phyloP scores from a whole-genome alignment of 2,113 vertebrate genomes.

The Zapus hudsonius region DNA sequence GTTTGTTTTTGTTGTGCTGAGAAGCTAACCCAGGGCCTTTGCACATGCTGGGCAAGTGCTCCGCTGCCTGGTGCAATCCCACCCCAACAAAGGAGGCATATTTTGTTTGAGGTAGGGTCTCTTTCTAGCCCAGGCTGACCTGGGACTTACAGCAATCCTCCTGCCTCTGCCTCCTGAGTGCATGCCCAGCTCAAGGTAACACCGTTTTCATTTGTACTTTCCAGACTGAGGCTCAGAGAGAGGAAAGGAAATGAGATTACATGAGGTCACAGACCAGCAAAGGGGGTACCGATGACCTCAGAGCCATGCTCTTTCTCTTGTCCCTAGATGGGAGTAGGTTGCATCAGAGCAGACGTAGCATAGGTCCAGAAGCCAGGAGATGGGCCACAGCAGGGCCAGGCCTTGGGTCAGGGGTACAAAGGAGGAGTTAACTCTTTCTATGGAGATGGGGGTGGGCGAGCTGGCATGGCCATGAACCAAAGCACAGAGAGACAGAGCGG shows the following conservation, averaged over 20 bases:
- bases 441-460: not conserved
- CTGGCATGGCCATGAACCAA: not conserved
- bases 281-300: not conserved
- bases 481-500: not conserved
- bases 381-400: not conserved
- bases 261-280: not conserved
- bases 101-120: not conserved
- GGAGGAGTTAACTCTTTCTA: not conserved
- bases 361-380: not conserved
- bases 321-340: not conserved
- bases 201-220: not conserved
- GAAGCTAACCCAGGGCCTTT: not conserved
- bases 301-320: not conserved
- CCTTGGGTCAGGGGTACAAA: not conserved
- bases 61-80: not conserved
- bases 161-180: not conserved
- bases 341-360: not conserved
- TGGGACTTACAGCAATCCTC: too few species aligned
- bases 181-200: too few species aligned
- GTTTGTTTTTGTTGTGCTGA: not conserved
- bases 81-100: too few species aligned
- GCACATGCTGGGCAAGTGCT: not conserved
- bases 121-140: not conserved
- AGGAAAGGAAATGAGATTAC: not conserved
- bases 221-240: not conserved